Evolutionary conservation across 2,797 vertebrate species (phyloP), one percentile per base, ranked within the genome.

Genomic region (Sebastes flavidus): DNA sequence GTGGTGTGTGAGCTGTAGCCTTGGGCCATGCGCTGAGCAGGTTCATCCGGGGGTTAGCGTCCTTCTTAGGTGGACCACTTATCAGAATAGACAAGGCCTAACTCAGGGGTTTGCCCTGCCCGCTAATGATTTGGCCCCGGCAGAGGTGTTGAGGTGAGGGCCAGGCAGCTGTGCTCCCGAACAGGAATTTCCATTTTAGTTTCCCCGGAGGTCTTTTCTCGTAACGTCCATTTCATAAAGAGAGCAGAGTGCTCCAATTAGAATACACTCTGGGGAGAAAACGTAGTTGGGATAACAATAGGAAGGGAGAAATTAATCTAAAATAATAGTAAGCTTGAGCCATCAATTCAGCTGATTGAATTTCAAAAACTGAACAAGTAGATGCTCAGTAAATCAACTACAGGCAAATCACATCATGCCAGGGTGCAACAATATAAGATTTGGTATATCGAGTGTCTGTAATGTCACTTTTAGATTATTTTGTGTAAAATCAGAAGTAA

Each of bases 191-290:
- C 70, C 78, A 84, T 89, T 87, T 87, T 30, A 78, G 78, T 70
- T 81, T 84, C 89, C 82, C 82, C 52, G n/a, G 85, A 74, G 89
- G 89, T 59, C 69, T 78, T 79, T 65, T 69, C 59, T 82, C 70
- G 87, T 86, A 87, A 91, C 88, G 85, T 90, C 80, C 65, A 85
- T 91, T 87, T 94, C 83, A 87, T 87, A 86, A 91, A 85, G 82
- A 89, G 91, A 91, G 85, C 86, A 80, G 36, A 65, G 81, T 77
- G 93, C 84, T 93, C 91, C 88, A 95, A 92, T 95, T 95, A 94
- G 81, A 72, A 38, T 1, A 30, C 38, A 77, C 89, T 89, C 90
- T 25, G 54, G 87, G 90, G 86, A 86, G 70, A 74, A 76, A 76
- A 20, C 2, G 58, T 7, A 80, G 65, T 72, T 62, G 68, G 68